These are phyloP conservation scores for Microhierax caerulescens DNA, from an alignment of 2,797 vertebrate species.

Conservation along the genomic window DNA sequence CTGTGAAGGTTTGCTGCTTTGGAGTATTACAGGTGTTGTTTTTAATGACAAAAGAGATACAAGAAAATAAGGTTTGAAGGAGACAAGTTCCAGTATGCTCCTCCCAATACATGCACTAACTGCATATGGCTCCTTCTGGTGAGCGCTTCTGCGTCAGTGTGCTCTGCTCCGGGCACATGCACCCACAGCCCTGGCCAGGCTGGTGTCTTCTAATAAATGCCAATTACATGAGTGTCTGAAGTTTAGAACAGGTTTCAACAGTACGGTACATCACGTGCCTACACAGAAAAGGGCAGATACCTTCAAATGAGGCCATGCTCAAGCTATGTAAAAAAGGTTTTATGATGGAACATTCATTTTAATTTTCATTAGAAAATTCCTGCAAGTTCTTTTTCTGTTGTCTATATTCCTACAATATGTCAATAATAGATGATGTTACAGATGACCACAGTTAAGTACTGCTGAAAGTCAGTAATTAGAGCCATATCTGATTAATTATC, in stretches of 20 bases:
- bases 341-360: neutral
- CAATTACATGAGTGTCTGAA: neutral
- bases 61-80: neutral
- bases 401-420: neutral
- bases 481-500: slow-evolving; percentile 70
- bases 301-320: neutral
- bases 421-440: slow-evolving; percentile 31
- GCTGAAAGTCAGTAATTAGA: slow-evolving; percentile 66
- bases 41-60: neutral
- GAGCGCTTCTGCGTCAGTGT: neutral
- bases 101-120: neutral
- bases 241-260: neutral
- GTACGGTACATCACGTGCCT: neutral
- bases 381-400: neutral
- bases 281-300: neutral
- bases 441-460: slow-evolving; percentile 60
- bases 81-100: neutral
- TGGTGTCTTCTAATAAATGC: neutral
- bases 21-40: neutral
- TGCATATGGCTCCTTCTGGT: neutral
- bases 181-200: neutral
- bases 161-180: neutral
- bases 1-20: neutral
- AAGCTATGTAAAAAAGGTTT: neutral
- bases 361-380: neutral